Evolutionary conservation across 2,888 invertebrate genomes (phyloP), one percentile per base, ranked within the genome.

Genomic region (Muschampia plurimacula): DNA sequence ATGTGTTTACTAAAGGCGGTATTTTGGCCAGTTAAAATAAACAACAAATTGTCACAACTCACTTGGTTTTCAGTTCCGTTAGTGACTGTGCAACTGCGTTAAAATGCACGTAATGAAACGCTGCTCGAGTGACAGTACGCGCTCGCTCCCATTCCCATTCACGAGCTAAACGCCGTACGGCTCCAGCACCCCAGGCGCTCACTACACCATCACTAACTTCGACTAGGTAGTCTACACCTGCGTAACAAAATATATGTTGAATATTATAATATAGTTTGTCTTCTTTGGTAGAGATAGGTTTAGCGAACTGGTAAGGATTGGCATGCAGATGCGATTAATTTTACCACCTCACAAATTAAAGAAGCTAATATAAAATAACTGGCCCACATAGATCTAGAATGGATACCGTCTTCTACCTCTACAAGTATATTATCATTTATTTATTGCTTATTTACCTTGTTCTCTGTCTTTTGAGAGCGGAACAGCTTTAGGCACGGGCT

Each of bases 91-190:
- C 96, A 72, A 98, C 96, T 73, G 96, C 96, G 84, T 97, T 98
- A 86, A 97, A 98, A 84, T 97, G 97, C 62, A 98, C 97, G 85
- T 98, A 98, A 89, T 97, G 97, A 85, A 98, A 98, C 81, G 98
- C 98, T 68, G 98, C 96, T 10, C 96, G 96, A 64, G 96, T 97
- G 15, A 98, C 98, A 75, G 97, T 96, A 69, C 96, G 95, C 6
- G 97, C 97, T 86, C 97, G 97, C 74, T 96, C 95, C 82, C 95
- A 95, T 86, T 96, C 98, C 98, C 97, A 98, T 75, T 96, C 96
- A 76, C 96, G 96, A 80, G 98, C 97, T 60, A 98, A 96, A 79
- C 97, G 97, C 52, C 97, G 95, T 44, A 98, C 94, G 0, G 98
- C 98, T n/a, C 97, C 97, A 80, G 97, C 97, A 0, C 98, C 98